phyloP scores from a whole-genome alignment of 2,797 vertebrate genomes.

The Toxotes lorentzi region DNA sequence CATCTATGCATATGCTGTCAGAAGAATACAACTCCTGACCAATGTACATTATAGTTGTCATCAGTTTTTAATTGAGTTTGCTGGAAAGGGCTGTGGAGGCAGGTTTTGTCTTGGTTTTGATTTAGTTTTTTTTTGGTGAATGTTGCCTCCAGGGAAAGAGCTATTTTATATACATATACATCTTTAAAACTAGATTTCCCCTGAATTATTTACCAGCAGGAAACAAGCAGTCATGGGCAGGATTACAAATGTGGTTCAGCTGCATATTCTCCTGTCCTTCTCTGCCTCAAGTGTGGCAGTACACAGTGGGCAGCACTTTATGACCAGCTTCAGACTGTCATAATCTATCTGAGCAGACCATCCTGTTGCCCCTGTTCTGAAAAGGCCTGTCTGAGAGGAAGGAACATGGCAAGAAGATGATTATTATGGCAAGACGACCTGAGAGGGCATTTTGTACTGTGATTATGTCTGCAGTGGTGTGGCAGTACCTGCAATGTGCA shows the following conservation, averaged over 20 bases:
- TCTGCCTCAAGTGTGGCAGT: background rate
- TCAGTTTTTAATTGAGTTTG: constrained; percentile 7
- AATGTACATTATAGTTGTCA: background rate
- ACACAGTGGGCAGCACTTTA: background rate
- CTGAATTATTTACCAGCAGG: constrained; percentile 24
- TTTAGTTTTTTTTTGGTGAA: background rate
- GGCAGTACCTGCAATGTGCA: constrained; percentile 6
- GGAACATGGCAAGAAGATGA: constrained; percentile 9
- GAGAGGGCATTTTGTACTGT: constrained; percentile 14
- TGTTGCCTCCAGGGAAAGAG: background rate
- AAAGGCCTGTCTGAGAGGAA: constrained; percentile 17
- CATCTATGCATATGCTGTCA: background rate
- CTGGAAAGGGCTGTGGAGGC: background rate
- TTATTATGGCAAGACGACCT: constrained; percentile 9
- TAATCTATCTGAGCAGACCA: constrained; percentile 2
- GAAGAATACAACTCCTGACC: background rate
- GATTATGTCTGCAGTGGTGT: constrained; percentile 3
- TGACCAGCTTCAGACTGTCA: background rate
- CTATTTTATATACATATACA: background rate
- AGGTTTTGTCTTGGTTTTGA: background rate
- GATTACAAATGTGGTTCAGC: constrained; percentile 10
- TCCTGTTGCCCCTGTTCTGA: background rate
- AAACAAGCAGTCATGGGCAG: constrained; percentile 17
- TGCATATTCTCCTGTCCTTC: background rate
- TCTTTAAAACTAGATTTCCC: constrained; percentile 21